Percentiles rank a stretch among this genome's conserved stretches.
Evolutionary conservation across 2,888 invertebrate species (phyloP).

Genomic region (Dicroscelio sp.): DNA sequence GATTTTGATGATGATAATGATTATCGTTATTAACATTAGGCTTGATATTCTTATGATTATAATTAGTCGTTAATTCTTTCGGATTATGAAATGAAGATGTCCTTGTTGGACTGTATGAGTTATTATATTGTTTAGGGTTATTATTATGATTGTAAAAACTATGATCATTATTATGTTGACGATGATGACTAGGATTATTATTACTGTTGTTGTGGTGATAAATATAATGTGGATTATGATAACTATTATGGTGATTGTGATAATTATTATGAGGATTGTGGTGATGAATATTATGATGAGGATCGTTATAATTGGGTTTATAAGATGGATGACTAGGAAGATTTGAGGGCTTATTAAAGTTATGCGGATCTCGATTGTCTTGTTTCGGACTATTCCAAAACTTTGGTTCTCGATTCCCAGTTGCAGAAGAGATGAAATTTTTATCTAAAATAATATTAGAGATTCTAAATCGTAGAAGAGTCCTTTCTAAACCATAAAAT

Average conservation of each 20-base stretch:
- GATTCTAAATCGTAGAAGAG: too few relatives aligned
- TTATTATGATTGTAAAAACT: too few relatives aligned
- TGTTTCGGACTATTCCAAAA: conserved; percentile 22
- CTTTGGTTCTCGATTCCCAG: conserved; percentile 55
- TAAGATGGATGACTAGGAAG: neutral
- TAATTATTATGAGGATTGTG: conserved; percentile 2
- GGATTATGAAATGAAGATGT: too few relatives aligned
- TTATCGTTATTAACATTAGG: conserved; percentile 5
- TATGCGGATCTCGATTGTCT: conserved; percentile 37
- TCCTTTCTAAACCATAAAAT: too few relatives aligned
- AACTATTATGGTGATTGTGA: conserved; percentile 8
- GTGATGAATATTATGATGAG: neutral
- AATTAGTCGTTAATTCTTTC: neutral
- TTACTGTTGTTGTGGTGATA: neutral
- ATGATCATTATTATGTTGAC: too few relatives aligned
- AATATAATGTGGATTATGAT: neutral
- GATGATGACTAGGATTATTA: conserved; percentile 2
- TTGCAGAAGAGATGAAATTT: neutral
- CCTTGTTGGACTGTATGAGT: too few relatives aligned
- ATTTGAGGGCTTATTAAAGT: conserved; percentile 29
- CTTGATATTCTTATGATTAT: neutral
- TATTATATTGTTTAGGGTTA: too few relatives aligned
- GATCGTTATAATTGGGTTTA: conserved; percentile 18
- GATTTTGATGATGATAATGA: conserved; percentile 34
- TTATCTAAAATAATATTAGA: conserved; percentile 59